Evolutionary conservation across 2,797 vertebrate genomes (phyloP).

Genomic region (Paguma larvata): DNA sequence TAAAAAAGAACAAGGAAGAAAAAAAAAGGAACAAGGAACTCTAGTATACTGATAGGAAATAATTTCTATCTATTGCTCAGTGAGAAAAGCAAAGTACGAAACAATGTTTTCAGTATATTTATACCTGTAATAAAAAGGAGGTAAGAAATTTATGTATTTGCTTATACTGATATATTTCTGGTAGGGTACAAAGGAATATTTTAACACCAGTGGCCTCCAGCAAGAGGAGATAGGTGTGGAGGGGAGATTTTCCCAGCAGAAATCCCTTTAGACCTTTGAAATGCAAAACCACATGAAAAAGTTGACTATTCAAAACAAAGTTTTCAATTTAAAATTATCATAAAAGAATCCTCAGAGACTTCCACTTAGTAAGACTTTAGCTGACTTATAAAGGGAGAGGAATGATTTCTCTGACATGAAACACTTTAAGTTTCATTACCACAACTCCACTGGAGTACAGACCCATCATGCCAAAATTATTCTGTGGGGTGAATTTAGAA

Average conservation of each 20-base stretch:
- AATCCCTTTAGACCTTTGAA: constrained; percentile 24
- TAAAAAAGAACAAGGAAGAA: background rate
- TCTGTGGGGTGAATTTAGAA: constrained; percentile 12
- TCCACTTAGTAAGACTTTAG: background rate
- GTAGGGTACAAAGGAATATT: background rate
- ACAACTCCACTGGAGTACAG: background rate
- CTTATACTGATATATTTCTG: constrained; percentile 12
- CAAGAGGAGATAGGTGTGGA: background rate
- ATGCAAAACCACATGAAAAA: constrained; percentile 33
- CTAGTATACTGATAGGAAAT: constrained; percentile 37
- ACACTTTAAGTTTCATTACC: constrained; percentile 15
- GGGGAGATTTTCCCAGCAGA: constrained; percentile 27
- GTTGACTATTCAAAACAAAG: background rate
- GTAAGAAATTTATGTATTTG: background rate
- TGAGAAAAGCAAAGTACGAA: constrained; percentile 30
- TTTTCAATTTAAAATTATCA: background rate
- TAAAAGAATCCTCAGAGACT: constrained; percentile 34
- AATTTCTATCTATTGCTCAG: constrained; percentile 39
- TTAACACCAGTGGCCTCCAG: background rate
- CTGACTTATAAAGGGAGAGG: background rate
- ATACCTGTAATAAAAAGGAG: background rate
- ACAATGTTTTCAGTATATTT: constrained; percentile 43
- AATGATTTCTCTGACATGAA: constrained; percentile 4
- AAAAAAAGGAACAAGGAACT: background rate
- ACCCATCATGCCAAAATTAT: background rate